Evolutionary conservation across 2,888 invertebrate genomes (phyloP).

Genomic region (Caenorhabditis sp.): DNA sequence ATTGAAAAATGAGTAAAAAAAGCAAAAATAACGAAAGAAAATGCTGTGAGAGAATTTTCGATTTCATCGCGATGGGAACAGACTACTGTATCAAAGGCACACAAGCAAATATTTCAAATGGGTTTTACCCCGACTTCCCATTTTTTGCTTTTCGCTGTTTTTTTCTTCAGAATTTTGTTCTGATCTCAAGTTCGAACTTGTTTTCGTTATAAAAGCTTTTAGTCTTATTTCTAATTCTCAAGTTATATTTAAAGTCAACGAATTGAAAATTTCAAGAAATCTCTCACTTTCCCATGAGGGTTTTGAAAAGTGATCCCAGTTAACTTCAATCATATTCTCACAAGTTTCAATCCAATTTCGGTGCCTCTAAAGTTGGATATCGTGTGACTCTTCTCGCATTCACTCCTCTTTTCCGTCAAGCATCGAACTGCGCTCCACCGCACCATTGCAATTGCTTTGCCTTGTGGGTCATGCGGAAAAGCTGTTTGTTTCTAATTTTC

Average conservation of each 20-base stretch:
- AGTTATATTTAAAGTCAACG: too few relatives aligned
- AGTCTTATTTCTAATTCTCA: too few relatives aligned
- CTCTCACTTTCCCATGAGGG: too few relatives aligned
- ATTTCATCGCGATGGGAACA: background rate
- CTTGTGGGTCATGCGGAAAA: constrained; percentile 26
- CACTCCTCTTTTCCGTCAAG: too few relatives aligned
- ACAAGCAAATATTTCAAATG: background rate
- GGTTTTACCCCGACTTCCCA: constrained; percentile 7
- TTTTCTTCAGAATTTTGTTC: background rate
- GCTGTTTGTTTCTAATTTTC: background rate
- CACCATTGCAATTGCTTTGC: constrained; percentile 11
- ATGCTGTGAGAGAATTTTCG: background rate
- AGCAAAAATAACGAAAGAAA: background rate
- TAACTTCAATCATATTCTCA: too few relatives aligned
- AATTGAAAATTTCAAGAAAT: too few relatives aligned
- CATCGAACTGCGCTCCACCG: constrained; percentile 21
- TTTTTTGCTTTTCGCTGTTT: background rate
- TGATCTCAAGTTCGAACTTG: too few relatives aligned
- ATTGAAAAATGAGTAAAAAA: background rate
- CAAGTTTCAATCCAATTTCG: background rate
- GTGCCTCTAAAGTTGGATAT: background rate
- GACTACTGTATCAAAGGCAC: constrained; percentile 27
- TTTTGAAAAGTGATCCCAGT: too few relatives aligned
- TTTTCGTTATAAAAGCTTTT: too few relatives aligned
- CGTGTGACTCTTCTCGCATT: background rate